Evolutionary conservation across 2,888 invertebrate genomes (phyloP), one percentile per base, ranked within the genome.

Genomic region (Argynnis bischoffii): DNA sequence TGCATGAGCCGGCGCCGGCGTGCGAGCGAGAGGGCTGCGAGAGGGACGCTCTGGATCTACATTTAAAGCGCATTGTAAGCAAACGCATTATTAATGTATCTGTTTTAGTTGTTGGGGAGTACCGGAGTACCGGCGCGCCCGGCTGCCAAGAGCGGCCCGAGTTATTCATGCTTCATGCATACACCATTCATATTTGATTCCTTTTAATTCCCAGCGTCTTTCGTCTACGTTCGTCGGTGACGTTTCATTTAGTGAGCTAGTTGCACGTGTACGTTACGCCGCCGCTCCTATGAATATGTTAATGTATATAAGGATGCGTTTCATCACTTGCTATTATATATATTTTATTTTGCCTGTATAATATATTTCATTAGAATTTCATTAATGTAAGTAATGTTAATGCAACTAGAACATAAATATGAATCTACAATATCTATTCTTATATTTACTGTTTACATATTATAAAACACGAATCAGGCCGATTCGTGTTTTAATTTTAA

Each of bases 1-100:
- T 91, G 88, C 83, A 92, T 90, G 90, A 90, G 76, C 74, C 72
- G 80, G 83, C 81, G 81, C 78, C 80, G 77, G 71, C 73, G 82
- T 73, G 79, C 64, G 82, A 80, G 83, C 73, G 86, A 81, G 86
- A 82, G 76, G 72, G 73, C 60, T 63, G 77, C 71, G 76, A 86
- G 79, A 75, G 82, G 77, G 88, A 87, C 80, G 74, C 76, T 82
- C 79, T 83, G 86, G 86, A 90, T 90, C 90, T 90, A 92, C 92
- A 92, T 91, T 92, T 92, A 91, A 91, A 92, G 92, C 90, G 89
- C 91, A 92, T 92, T 90, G 92, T 91, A 92, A 92, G 90, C 91
- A 92, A 90, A 86, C 83, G 85, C 86, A 92, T 92, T 92, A 92
- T 89, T 91, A 92, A 92, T 92, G 92, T 89, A 92, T 86, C 89